A percentile compares a stretch with the other conserved stretches of the same genome.
phyloP scores from a whole-genome alignment of 2,797 vertebrate genomes.

The Microctenopoma stevenorrisi region DNA sequence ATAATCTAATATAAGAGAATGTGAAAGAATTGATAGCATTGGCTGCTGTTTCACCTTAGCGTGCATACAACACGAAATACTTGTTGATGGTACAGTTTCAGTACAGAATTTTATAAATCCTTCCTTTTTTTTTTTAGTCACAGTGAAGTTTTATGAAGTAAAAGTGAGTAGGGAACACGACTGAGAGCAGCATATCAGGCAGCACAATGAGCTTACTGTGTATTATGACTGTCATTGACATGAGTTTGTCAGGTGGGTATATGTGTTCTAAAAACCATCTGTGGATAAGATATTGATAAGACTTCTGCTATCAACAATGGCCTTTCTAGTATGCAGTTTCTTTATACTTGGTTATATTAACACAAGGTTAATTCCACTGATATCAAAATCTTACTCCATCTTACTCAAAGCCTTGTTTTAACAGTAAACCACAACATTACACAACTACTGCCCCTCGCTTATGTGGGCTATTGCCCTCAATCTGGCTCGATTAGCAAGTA shows the following conservation, averaged over 20 bases:
- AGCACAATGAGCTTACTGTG: conserved; percentile 3
- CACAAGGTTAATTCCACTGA: conserved; percentile 17
- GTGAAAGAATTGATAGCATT: neutral
- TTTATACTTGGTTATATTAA: conserved; percentile 6
- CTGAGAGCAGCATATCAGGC: neutral
- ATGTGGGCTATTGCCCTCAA: conserved; percentile 3
- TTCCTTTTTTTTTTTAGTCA: neutral
- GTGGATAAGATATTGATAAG: conserved; percentile 25
- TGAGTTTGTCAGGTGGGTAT: conserved; percentile 20
- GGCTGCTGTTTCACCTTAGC: neutral
- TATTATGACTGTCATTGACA: conserved; percentile 9
- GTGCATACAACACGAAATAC: neutral
- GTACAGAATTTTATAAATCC: too few relatives aligned
- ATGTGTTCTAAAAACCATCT: conserved; percentile 1
- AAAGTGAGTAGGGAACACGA: neutral
- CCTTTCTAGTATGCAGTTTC: neutral
- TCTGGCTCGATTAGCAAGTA: conserved; percentile 37
- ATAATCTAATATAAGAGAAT: conserved; percentile 5
- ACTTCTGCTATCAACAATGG: conserved; percentile 3
- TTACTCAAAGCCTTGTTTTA: conserved; percentile 39
- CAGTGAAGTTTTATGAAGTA: neutral
- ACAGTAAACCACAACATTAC: conserved; percentile 48
- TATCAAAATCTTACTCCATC: neutral
- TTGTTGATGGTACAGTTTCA: neutral
- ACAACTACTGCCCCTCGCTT: conserved; percentile 37